Evolutionary conservation across 2,797 vertebrate species (phyloP).

Genomic region (Falco peregrinus): DNA sequence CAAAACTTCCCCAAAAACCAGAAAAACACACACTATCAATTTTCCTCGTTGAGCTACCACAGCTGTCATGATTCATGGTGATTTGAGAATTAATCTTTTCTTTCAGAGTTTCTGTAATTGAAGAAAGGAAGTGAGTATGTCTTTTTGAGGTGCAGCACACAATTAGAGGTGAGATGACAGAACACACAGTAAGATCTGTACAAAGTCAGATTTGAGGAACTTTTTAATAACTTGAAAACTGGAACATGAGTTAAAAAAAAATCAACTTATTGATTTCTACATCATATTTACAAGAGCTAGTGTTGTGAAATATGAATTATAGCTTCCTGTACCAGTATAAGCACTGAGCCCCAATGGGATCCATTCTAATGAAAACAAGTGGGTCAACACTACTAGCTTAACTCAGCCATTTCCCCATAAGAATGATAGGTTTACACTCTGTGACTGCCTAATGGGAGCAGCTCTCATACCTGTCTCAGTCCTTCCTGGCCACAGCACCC

Average conservation of each 20-base stretch:
- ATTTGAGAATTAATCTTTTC: constrained; percentile 37
- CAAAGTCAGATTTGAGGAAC: neutral
- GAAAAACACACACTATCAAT: neutral
- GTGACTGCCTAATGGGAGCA: neutral
- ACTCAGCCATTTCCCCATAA: neutral
- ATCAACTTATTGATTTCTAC: constrained; percentile 38
- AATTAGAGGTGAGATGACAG: constrained; percentile 22
- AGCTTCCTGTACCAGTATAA: neutral
- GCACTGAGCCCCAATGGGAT: neutral
- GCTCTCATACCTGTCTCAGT: neutral
- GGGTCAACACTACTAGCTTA: neutral
- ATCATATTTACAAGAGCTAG: constrained; percentile 27
- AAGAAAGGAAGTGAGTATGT: neutral
- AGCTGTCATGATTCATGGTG: constrained; percentile 50
- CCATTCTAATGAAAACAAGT: constrained; percentile 11
- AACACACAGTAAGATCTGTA: neutral
- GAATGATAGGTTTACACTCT: neutral
- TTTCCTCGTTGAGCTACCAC: constrained; percentile 39
- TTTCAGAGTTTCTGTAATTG: constrained; percentile 32
- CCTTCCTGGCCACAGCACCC: neutral
- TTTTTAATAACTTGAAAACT: constrained; percentile 45
- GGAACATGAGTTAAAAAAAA: constrained; percentile 8
- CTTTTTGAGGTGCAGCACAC: constrained; percentile 32
- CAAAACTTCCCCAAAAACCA: neutral
- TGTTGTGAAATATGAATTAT: constrained; percentile 25